phyloP scores from a whole-genome alignment of 2,113 vertebrate species.

The Rhea pennata region DNA sequence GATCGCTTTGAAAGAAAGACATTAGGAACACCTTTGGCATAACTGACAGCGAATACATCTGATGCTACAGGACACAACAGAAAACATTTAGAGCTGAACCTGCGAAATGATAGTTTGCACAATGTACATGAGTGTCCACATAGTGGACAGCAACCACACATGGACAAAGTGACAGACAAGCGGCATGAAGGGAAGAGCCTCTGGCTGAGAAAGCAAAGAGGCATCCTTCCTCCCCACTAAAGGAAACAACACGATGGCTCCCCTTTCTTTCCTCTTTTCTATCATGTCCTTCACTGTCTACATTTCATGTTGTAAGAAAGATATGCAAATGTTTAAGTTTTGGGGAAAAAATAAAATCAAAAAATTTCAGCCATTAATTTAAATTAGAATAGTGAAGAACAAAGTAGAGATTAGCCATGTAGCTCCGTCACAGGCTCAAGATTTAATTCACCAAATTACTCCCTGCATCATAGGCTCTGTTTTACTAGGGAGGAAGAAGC shows the following conservation, averaged over 20 bases:
- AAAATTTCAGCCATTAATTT: not conserved
- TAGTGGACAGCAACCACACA: not conserved
- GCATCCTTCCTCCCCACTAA: not conserved
- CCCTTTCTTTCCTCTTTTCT: not conserved
- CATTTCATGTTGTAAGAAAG: too few relatives aligned
- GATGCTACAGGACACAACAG: not conserved
- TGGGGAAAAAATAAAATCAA: not conserved
- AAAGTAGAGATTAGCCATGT: not conserved
- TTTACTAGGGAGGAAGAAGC: not conserved
- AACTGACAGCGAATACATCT: not conserved
- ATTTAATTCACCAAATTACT: conserved; percentile 7
- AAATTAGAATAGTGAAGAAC: not conserved
- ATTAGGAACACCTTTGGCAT: not conserved
- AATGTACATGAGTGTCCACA: not conserved
- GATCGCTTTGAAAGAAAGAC: not conserved
- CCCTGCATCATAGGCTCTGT: not conserved
- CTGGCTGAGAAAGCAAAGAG: not conserved
- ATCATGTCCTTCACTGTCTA: not conserved
- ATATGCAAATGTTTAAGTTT: not conserved
- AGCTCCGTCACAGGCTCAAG: not conserved
- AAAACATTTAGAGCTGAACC: not conserved
- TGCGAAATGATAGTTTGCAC: not conserved
- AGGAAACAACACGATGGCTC: not conserved
- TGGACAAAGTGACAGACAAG: not conserved
- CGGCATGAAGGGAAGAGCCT: not conserved